Percentiles rank a stretch among this genome's conserved stretches.
These are phyloP conservation scores for Drosophila tripunctata DNA, from an alignment of 2,888 invertebrate species.

Conservation along the genomic window DNA sequence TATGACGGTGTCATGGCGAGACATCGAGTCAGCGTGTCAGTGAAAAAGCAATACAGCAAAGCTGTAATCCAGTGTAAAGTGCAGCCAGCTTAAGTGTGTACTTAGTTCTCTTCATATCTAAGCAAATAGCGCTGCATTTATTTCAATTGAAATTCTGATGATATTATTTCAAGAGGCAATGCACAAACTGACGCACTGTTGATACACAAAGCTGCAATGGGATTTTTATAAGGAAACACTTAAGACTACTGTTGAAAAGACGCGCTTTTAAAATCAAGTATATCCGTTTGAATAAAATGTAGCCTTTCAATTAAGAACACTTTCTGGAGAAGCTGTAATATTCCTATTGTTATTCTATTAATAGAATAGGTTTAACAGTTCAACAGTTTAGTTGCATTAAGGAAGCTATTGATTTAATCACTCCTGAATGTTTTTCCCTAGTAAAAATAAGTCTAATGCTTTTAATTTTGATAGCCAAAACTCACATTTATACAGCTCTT, in stretches of 20 bases:
- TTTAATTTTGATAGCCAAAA: too few relatives aligned
- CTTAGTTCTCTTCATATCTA: conserved; percentile 53
- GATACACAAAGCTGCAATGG: conserved; percentile 9
- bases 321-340: too few relatives aligned
- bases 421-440: too few relatives aligned
- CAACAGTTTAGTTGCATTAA: too few relatives aligned
- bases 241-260: background rate
- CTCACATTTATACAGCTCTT: too few relatives aligned
- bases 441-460: too few relatives aligned
- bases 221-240: conserved; percentile 42
- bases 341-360: background rate
- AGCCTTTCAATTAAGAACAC: too few relatives aligned
- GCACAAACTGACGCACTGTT: conserved; percentile 8
- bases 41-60: conserved; percentile 1
- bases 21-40: background rate
- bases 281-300: background rate
- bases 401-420: too few relatives aligned
- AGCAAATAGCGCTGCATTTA: conserved; percentile 59
- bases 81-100: conserved; percentile 46
- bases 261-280: background rate
- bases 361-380: background rate
- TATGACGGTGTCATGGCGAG: conserved; percentile 2
- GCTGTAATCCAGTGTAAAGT: conserved; percentile 34
- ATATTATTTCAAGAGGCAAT: conserved; percentile 27
- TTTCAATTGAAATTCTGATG: conserved; percentile 56